A percentile compares a stretch with the other conserved stretches of the same genome.
Evolutionary conservation across 53 echinoderm and acorn worm species (phyloP).

Genomic region (Actinopyga echinites): DNA sequence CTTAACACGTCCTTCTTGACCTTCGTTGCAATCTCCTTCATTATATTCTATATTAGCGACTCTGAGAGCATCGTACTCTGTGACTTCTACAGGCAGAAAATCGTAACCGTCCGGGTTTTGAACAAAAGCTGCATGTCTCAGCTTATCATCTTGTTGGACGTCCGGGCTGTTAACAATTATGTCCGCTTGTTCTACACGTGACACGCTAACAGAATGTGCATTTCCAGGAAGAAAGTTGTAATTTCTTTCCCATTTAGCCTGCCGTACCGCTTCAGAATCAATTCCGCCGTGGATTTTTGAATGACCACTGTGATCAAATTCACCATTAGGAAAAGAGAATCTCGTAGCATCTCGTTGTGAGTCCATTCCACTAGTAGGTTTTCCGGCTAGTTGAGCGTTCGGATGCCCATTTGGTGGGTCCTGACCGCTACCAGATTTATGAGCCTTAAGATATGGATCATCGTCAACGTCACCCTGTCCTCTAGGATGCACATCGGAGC

Average conservation of each 20-base stretch:
- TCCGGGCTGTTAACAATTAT: background rate
- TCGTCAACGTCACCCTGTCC: background rate
- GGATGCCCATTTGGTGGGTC: background rate
- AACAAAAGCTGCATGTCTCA: background rate
- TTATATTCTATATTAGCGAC: constrained; percentile 12
- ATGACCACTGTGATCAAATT: background rate
- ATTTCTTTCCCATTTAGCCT: background rate
- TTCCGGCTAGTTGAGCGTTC: background rate
- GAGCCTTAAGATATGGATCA: background rate
- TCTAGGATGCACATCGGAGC: background rate
- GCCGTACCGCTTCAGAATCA: background rate
- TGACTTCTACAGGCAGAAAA: constrained; percentile 4
- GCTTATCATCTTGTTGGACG: background rate
- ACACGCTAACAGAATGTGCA: background rate
- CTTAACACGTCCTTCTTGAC: no score
- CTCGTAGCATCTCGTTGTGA: background rate
- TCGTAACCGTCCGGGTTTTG: background rate
- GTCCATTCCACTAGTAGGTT: background rate
- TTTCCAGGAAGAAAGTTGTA: constrained; percentile 27
- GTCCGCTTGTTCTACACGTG: background rate
- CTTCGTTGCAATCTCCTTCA: no score
- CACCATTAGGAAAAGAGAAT: constrained; percentile 1
- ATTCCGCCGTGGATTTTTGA: background rate
- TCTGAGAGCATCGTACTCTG: constrained; percentile 2
- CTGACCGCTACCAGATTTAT: background rate